Base-by-base conservation (phyloP, 2,113 vertebrate genomes). In the Pedetes capensis region DNA sequence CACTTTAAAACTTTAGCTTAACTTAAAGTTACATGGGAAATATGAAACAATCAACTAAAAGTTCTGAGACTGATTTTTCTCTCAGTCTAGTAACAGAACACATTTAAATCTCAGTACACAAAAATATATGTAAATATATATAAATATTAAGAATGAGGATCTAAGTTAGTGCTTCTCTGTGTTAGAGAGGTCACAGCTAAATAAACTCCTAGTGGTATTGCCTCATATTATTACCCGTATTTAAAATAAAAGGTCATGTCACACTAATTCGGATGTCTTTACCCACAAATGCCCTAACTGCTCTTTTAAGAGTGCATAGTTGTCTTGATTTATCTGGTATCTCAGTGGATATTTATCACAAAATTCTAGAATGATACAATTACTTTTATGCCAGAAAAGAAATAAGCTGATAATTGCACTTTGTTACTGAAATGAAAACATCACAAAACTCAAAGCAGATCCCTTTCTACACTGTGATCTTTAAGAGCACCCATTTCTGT, bases 331-430 rank as follows among this genome's bases (percentile, higher is more conserved):
- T 96, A 92, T 98, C 96, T 97, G 97, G 89, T 79, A 93, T 85
- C 93, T 98, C 98, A 93, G 97, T 94, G 97, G 97, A 89, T 96
- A 97, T 94, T 97, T 97, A 96, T 95, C 98, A 98, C 97, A 98
- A 94, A 98, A 96, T 90, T 97, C 96, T 92, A 97, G 69, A 95
- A 97, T 97, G 97, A 97, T 91, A 96, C 97, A 97, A 98, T 97
- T 97, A 98, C 96, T 96, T 97, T 97, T 98, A 96, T 95, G 98
- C 96, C 97, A 98, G 97, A 96, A 95, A 97, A 95, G 95, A 96
- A 98, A 98, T 96, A 97, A 90, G 98, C 98, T 98, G 98, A 99
- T 99, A 99, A 99, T 99, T 99, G 99, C 99, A 99, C 99, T 99
- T 99, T 97, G 97, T 98, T 98, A 97, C 93, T 98, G 96, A 97